Evolutionary conservation across 1,140 invertebrate genomes (phyloP), one percentile per base, ranked within the genome.

Genomic region (Pogonomyrmex californicus): DNA sequence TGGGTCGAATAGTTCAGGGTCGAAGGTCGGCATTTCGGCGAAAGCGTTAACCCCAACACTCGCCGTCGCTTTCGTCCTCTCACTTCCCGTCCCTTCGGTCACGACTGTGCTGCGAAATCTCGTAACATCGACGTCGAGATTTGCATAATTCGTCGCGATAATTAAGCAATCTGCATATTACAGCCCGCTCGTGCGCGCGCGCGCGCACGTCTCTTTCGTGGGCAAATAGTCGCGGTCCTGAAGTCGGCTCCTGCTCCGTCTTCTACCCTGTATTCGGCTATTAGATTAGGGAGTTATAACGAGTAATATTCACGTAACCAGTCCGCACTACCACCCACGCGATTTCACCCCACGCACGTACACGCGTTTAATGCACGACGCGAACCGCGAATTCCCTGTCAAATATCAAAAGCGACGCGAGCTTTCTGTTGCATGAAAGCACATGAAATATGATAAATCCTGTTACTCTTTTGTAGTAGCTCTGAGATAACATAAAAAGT

Each of bases 151-250:
- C 79, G 90, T 89, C 78, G 87, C 77, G 86, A 93, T 92, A 93
- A 93, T 94, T 93, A 93, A 92, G 91, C 90, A 91, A 93, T 94
- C 91, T 93, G 91, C 92, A 93, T 93, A 93, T 92, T 94, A 93
- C 88, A 78, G 77, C 58, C 73, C 73, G 65, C 86, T 71, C 66
- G 66, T 73, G 73, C 76, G 65, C 86, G 77, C 66, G 66, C 78
- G 73, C 76, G 88, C 78, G 87, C 60, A 86, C 44, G 60, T 82
- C 87, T 88, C 90, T 91, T 91, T 91, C 88, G 85, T 85, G 85
- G 85, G 81, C 76, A 88, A 91, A 91, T 90, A 85, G 86, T 89
- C 87, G 86, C 86, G 87, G 68, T 86, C 58, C 88, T 73, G 56
- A 85, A 91, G 63, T 78, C 79, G 41, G 10, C 70, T 71, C 71